A percentile compares a stretch with the other conserved stretches of the same genome.
Evolutionary conservation across 2,797 vertebrate species (phyloP).

Genomic region (Enteromius viviparus): DNA sequence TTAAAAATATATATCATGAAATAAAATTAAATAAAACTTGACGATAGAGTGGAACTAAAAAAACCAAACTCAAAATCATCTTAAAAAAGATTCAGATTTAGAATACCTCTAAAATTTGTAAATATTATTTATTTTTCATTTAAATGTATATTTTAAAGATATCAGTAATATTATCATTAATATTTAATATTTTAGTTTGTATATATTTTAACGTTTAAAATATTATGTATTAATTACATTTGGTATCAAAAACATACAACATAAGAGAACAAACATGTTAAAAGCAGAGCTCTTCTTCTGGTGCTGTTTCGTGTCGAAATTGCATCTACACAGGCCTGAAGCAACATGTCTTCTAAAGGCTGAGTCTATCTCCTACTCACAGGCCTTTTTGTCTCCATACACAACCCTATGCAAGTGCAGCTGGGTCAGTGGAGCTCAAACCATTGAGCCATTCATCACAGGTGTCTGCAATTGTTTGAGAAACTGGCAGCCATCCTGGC

Average conservation of each 20-base stretch:
- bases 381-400: conserved; percentile 69
- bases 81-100: neutral
- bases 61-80: neutral
- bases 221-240: neutral
- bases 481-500: conserved; percentile 76
- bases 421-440: conserved; percentile 72
- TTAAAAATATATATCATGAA: neutral
- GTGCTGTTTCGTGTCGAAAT: conserved; percentile 28
- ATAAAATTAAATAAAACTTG: neutral
- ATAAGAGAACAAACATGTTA: neutral
- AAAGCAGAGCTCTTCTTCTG: neutral
- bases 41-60: neutral
- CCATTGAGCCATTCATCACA: conserved; percentile 80
- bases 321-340: conserved; percentile 58
- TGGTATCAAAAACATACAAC: conserved; percentile 9
- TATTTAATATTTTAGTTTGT: neutral
- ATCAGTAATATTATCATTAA: neutral
- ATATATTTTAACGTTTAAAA: neutral
- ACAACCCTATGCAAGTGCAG: conserved; percentile 68
- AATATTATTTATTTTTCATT: too few relatives aligned
- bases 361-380: conserved; percentile 75
- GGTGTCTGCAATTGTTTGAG: conserved; percentile 76
- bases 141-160: neutral
- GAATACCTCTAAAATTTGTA: neutral
- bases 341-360: conserved; percentile 71